Percentiles rank a stretch among this genome's conserved stretches.
Evolutionary conservation across 2,888 invertebrate genomes (phyloP).

Genomic region (Acrobasis suavella): DNA sequence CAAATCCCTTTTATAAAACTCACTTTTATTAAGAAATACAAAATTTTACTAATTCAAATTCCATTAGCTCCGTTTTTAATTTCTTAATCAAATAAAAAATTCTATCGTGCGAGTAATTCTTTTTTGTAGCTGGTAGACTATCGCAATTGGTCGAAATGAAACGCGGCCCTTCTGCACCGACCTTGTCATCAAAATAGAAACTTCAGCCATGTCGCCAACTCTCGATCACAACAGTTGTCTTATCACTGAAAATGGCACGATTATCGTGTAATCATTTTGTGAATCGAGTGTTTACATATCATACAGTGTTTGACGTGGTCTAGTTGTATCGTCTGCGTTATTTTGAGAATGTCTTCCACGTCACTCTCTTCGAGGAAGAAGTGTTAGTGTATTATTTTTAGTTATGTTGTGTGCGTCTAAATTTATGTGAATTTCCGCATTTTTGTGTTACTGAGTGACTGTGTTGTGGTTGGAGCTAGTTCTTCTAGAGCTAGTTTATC

Average conservation of each 20-base stretch:
- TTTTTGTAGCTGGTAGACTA: slow-evolving; percentile 28
- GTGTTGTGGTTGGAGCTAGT: background rate
- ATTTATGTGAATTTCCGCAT: slow-evolving; percentile 21
- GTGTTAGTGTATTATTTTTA: slow-evolving; percentile 69
- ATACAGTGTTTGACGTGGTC: slow-evolving; percentile 59
- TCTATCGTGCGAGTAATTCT: background rate
- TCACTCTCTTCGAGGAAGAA: slow-evolving; percentile 65
- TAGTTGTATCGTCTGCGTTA: slow-evolving; percentile 52
- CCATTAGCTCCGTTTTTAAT: too few relatives aligned
- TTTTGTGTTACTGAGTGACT: slow-evolving; percentile 2
- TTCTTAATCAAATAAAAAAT: background rate
- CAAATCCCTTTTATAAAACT: too few relatives aligned
- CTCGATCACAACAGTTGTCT: slow-evolving; percentile 54
- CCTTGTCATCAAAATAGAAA: slow-evolving; percentile 47
- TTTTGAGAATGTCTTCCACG: slow-evolving; percentile 72
- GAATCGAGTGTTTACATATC: slow-evolving; percentile 62
- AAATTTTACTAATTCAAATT: too few relatives aligned
- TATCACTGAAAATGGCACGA: slow-evolving; percentile 80
- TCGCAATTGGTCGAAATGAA: slow-evolving; percentile 53
- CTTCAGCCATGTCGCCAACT: slow-evolving; percentile 57
- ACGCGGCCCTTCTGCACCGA: slow-evolving; percentile 68
- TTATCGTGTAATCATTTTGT: slow-evolving; percentile 65
- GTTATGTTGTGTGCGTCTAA: slow-evolving; percentile 32
- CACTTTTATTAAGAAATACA: too few relatives aligned
- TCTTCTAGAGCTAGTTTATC: background rate